A percentile compares a stretch with the other conserved stretches of the same genome.
phyloP scores from a whole-genome alignment of 2,113 vertebrate species.

The Oncorhynchus nerka region DNA sequence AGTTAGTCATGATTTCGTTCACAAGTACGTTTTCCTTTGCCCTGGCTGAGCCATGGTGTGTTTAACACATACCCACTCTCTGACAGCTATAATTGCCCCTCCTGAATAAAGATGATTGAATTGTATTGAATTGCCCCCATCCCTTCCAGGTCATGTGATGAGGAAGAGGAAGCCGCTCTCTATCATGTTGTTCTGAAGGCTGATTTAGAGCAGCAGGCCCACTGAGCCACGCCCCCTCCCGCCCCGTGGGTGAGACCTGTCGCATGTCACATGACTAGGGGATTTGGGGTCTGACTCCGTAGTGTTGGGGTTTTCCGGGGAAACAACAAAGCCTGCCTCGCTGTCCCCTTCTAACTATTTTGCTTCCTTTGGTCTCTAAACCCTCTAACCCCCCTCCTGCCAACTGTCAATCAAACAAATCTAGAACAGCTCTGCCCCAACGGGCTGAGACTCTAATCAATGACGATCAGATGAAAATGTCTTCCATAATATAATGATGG shows the following conservation, averaged over 20 bases:
- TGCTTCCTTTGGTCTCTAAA: not conserved
- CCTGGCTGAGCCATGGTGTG: not conserved
- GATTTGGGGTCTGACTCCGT: slow-evolving; percentile 14
- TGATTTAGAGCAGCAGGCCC: slow-evolving; percentile 86
- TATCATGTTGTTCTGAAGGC: slow-evolving; percentile 84
- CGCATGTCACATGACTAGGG: slow-evolving; percentile 48
- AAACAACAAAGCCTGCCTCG: slow-evolving; percentile 63
- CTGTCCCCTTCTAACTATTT: not conserved
- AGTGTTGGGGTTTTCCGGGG: slow-evolving; percentile 17
- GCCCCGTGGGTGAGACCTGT: slow-evolving; percentile 81
- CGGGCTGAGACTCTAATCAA: not conserved
- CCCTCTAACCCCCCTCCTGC: not conserved
- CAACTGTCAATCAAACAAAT: not conserved
- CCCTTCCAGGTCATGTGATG: slow-evolving; percentile 90
- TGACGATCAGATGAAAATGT: not conserved
- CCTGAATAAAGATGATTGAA: no score
- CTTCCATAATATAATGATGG: not conserved
- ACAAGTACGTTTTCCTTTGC: not conserved
- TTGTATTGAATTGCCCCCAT: slow-evolving; percentile 35
- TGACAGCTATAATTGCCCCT: no score
- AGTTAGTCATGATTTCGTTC: not conserved
- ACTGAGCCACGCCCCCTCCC: slow-evolving; percentile 70
- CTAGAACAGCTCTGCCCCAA: not conserved
- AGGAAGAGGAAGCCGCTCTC: slow-evolving; percentile 80
- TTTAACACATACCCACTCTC: not conserved